phyloP scores from a whole-genome alignment of 1,140 invertebrate species.

The Leptopilina boulardi region DNA sequence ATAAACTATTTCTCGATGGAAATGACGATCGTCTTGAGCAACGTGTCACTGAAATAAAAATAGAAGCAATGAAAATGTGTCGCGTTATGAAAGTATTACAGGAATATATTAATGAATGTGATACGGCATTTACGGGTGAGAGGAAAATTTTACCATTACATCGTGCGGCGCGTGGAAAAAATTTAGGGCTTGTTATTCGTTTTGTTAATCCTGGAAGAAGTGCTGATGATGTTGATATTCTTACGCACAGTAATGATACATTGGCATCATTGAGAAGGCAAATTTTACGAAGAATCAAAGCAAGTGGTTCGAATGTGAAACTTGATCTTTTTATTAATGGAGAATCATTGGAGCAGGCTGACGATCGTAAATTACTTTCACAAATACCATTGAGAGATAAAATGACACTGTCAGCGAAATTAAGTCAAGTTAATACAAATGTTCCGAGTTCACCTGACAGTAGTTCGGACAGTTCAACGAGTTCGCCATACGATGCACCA shows the following conservation, averaged over 20 bases:
- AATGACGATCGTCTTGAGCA: constrained; percentile 73
- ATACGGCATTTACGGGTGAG: constrained; percentile 93
- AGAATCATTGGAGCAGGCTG: constrained; percentile 89
- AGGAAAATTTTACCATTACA: constrained; percentile 92
- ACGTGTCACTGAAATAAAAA: constrained; percentile 73
- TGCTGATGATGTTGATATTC: constrained; percentile 94
- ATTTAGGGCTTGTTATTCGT: constrained; percentile 89
- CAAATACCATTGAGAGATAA: constrained; percentile 94
- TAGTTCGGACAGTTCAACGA: constrained; percentile 91
- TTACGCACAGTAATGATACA: constrained; percentile 96
- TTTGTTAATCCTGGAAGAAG: constrained; percentile 93
- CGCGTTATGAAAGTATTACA: constrained; percentile 95
- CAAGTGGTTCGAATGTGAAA: constrained; percentile 83
- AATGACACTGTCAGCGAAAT: constrained; percentile 93
- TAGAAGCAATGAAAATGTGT: constrained; percentile 93
- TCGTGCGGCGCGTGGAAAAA: constrained; percentile 92
- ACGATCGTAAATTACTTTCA: constrained; percentile 92
- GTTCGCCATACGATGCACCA: constrained; percentile 87
- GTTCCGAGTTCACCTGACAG: constrained; percentile 91
- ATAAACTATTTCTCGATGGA: constrained; percentile 77
- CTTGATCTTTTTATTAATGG: constrained; percentile 94
- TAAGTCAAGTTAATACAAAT: constrained; percentile 87
- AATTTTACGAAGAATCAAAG: constrained; percentile 85
- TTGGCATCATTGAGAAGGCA: constrained; percentile 87
- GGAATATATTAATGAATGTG: constrained; percentile 97